phyloP scores from a whole-genome alignment of 2,797 vertebrate genomes.

The Leptoclinus maculatus region DNA sequence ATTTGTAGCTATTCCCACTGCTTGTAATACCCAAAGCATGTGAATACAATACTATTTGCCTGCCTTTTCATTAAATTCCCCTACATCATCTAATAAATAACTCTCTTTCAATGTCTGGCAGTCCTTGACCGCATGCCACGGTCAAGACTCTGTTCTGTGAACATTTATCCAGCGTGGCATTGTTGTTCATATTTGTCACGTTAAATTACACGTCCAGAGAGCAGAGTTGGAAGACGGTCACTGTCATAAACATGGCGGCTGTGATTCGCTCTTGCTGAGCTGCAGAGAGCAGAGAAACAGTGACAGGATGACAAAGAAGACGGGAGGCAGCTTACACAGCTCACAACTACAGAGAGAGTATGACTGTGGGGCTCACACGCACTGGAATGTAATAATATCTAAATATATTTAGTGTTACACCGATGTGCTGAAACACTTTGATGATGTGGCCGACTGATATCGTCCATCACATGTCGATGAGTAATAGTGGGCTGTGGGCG shows the following conservation, averaged over 20 bases:
- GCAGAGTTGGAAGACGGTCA: constrained; percentile 55
- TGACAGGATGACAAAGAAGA: constrained; percentile 36
- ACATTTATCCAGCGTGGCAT: constrained; percentile 24
- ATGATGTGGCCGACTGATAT: not conserved
- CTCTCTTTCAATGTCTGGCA: not conserved
- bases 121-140: constrained; percentile 9
- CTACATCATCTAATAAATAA: not conserved
- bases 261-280: constrained; percentile 51
- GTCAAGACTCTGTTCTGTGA: constrained; percentile 8
- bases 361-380: not conserved
- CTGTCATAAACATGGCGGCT: constrained; percentile 57
- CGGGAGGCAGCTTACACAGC: constrained; percentile 13
- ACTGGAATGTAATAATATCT: not conserved
- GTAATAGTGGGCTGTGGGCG: not conserved
- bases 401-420: not conserved
- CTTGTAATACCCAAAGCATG: not conserved
- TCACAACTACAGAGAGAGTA: not conserved
- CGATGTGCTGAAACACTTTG: not conserved
- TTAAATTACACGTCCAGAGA: constrained; percentile 73
- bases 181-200: constrained; percentile 57
- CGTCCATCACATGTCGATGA: not conserved
- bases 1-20: not conserved
- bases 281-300: constrained; percentile 37
- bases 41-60: not conserved
- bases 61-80: not conserved